Evolutionary conservation across 2,113 vertebrate species (phyloP), one percentile per base, ranked within the genome.

Genomic region (Salvelinus alpinus): DNA sequence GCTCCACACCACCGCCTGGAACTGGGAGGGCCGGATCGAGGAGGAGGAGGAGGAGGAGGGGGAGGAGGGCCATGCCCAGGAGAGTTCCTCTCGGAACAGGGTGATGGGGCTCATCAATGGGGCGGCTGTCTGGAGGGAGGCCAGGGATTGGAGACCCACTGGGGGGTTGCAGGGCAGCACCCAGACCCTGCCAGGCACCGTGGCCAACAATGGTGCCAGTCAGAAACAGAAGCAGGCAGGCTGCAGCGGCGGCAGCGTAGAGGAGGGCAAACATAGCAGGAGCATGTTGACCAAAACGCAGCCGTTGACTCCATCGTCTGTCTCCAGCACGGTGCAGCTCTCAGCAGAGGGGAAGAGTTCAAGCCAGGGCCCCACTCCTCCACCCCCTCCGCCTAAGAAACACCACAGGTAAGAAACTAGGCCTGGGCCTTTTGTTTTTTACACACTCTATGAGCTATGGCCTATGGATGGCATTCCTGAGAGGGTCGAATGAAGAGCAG

Each of bases 351-450:
- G 87, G 72, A 91, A 79, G 31, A 66, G 79, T 54, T 84, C 88
- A 78, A 80, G 66, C 2, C 87, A 92, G 82, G 89, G 93, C 2
- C 88, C 95, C 72, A 91, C 82, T 3, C 94, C 95, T 0, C 96
- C 97, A 0, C 96, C 96, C 0, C 96, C 96, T 0, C 97, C 97
- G 0, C 97, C 97, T 0, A 99, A 99, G 82, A 96, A 96, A 81
- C 94, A 95, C 80, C 93, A 95, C 77, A 96, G 97, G 97, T 99
- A 95, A 88, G 91, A 77, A 60, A 0, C 8, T 44, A 11, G 38
- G 9, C 38, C 22, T 22, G 20, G 2, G 16, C 9, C 67, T 27
- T 34, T 73, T 73, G 11, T 14, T 54, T 54, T 54, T 18, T 54
- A 54, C 51, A 54, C 51, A 44, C 38, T 16, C 14, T 16, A 4